These are phyloP conservation scores for Diplodus puntazzo DNA, from an alignment of 2,797 vertebrate genomes.

Conservation along the genomic window DNA sequence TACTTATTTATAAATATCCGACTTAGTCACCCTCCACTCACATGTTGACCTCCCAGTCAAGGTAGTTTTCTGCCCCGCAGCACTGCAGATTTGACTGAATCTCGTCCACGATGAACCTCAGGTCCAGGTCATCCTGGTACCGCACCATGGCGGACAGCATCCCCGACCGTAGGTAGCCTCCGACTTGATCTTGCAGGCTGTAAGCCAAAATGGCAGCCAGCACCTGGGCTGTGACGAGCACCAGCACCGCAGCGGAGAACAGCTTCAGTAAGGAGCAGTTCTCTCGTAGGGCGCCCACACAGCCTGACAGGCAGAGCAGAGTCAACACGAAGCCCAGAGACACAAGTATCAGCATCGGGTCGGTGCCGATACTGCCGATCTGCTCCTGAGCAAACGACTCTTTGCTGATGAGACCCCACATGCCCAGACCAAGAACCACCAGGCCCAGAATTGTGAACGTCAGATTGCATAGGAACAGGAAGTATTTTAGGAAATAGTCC, in stretches of 20 bases:
- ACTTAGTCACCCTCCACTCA: conserved; percentile 79
- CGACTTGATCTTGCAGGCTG: conserved; percentile 81
- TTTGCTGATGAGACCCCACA: conserved; percentile 92
- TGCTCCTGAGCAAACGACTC: conserved; percentile 83
- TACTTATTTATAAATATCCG: not conserved
- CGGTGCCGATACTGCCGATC: conserved; percentile 81
- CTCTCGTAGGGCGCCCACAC: conserved; percentile 89
- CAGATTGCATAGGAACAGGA: conserved; percentile 88
- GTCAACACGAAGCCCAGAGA: conserved; percentile 83
- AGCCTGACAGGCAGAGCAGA: conserved; percentile 87
- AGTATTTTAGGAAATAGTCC: conserved; percentile 85
- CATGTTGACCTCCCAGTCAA: conserved; percentile 92
- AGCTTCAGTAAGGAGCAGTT: conserved; percentile 86
- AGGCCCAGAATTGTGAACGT: conserved; percentile 88
- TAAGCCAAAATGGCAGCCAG: conserved; percentile 83
- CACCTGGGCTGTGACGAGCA: conserved; percentile 81
- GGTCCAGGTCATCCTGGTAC: conserved; percentile 92
- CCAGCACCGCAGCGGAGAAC: conserved; percentile 81
- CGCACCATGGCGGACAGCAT: conserved; percentile 85
- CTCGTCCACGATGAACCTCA: conserved; percentile 92
- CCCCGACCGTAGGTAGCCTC: conserved; percentile 73
- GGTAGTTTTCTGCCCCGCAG: conserved; percentile 90
- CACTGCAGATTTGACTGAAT: conserved; percentile 90
- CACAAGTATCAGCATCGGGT: conserved; percentile 90
- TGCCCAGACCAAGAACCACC: conserved; percentile 82